These are phyloP conservation scores for Gambusia yucatana DNA, from an alignment of 2,797 vertebrate genomes.

Conservation along the genomic window DNA sequence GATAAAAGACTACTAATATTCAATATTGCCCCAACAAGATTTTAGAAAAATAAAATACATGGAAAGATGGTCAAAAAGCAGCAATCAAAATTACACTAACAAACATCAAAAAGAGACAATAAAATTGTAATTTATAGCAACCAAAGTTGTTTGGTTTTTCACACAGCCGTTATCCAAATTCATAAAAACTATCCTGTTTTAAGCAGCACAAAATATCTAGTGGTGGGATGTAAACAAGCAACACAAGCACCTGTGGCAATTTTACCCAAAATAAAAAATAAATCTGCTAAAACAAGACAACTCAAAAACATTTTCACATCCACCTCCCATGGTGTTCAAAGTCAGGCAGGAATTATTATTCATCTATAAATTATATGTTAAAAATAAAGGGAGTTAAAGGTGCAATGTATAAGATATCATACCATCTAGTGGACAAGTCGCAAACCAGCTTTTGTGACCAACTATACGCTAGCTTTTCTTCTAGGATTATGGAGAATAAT, in stretches of 20 bases:
- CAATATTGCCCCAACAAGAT: background rate
- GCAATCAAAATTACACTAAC: background rate
- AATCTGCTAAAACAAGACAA: background rate
- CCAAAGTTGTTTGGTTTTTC: background rate
- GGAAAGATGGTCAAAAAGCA: background rate
- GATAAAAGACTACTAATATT: background rate
- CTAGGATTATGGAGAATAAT: background rate
- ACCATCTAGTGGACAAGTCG: background rate
- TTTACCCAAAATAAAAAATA: background rate
- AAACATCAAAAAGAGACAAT: background rate
- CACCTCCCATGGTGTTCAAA: background rate
- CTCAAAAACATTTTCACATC: background rate
- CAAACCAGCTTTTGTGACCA: background rate
- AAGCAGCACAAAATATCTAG: background rate
- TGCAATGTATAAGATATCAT: background rate
- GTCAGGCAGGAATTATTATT: background rate
- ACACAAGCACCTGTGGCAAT: background rate
- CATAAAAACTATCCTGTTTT: background rate
- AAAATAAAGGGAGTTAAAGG: background rate
- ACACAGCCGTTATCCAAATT: background rate
- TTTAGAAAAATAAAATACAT: background rate
- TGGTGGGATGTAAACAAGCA: background rate
- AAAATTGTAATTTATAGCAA: background rate
- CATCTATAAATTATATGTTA: background rate
- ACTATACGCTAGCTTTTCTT: background rate